Evolutionary conservation across 2,888 invertebrate species (phyloP), one percentile per base, ranked within the genome.

Genomic region (Lagria hirta): DNA sequence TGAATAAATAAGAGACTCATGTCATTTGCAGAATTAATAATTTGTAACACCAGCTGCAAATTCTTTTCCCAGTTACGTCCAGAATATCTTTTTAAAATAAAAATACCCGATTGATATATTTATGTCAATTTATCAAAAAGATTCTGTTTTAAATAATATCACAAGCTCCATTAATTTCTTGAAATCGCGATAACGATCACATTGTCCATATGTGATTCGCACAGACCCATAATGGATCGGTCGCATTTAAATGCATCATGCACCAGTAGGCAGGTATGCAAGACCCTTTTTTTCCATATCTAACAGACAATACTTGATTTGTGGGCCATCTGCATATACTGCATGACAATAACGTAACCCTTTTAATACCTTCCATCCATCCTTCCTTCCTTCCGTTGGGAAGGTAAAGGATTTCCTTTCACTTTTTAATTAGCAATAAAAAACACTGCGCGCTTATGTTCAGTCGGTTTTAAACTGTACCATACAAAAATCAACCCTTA

Each of bases 151-250:
- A 64, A 65, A 62, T 63, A 63, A 60, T 60, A 70, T 70, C 69
- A 70, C 63, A 69, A 64, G 69, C 66, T 64, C 69, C 70, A 70
- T 70, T 70, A 69, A 70, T 66, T 69, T 66, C 58, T 60, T 65
- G 61, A 66, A 68, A 68, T 68, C 58, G 48, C 57, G 64, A 62
- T 61, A 60, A 57, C 57, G 53, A 62, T 64, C 60, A 54, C 54
- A 51, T 45, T 40, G 27, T 43, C 45, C 58, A 60, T 57, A 60
- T 18, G 11, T 17, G 8, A 20, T 33, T 33, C 33, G 33, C 33
- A 26, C 34, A n/a, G 37, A 18, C 34, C 57, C 57, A 64, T 63
- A 64, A 65, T 63, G 55, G 64, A 55, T 54, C 54, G 52, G 57
- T 60, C 62, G 33, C 40, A 38, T 62, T 64, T 57, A 58, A 62